phyloP scores from a whole-genome alignment of 2,797 vertebrate species.

The Pangasius macronema region DNA sequence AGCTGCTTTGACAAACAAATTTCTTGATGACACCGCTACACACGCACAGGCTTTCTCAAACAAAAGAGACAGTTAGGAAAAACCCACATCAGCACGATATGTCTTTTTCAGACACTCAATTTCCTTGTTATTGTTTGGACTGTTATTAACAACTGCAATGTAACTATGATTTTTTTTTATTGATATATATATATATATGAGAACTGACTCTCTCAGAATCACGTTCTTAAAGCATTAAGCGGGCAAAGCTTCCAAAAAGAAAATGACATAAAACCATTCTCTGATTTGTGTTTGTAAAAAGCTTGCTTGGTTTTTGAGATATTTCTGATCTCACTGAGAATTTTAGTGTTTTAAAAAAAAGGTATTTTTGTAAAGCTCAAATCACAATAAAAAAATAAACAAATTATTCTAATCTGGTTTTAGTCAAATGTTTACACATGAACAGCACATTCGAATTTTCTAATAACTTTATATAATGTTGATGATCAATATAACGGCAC shows the following conservation, averaged over 20 bases:
- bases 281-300: not conserved
- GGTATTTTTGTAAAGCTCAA: not conserved
- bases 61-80: constrained; percentile 75
- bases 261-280: not conserved
- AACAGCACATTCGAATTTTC: not conserved
- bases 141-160: constrained; percentile 23
- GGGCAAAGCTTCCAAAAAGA: not conserved
- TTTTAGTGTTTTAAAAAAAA: not conserved
- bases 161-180: not conserved
- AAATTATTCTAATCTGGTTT: not conserved
- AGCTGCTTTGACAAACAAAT: constrained; percentile 76
- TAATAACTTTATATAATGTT: not conserved
- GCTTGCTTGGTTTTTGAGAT: not conserved
- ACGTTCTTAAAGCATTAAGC: not conserved
- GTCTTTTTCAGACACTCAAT: not conserved
- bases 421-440: not conserved
- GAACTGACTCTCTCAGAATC: not conserved
- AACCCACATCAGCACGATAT: constrained; percentile 59
- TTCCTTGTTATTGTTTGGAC: constrained; percentile 32
- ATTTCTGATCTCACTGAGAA: not conserved
- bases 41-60: constrained; percentile 72
- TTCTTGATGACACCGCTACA: constrained; percentile 52
- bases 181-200: not conserved
- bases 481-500: not conserved
- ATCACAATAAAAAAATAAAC: not conserved